Conservation (phyloP, 2,888 invertebrate genomes). For the Drosophila ezoana region DNA sequence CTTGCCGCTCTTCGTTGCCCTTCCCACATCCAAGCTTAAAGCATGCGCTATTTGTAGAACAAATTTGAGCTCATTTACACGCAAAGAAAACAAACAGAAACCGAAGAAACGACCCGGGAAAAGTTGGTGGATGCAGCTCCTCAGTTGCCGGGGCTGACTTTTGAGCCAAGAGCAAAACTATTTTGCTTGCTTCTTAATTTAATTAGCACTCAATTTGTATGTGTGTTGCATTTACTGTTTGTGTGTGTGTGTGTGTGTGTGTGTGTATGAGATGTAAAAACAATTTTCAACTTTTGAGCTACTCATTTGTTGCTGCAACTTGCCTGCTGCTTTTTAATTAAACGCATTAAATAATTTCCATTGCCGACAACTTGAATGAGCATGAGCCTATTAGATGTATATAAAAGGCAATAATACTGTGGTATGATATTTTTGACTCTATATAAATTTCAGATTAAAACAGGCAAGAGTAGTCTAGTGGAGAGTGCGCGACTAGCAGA, state of each 20-base stretch:
- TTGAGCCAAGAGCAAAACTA: constrained; percentile 64
- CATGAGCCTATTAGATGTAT: neutral
- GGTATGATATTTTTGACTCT: too few relatives aligned
- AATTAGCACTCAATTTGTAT: constrained; percentile 69
- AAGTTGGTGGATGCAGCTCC: constrained; percentile 40
- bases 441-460: too few relatives aligned
- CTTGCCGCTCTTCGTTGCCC: neutral
- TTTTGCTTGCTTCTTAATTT: constrained; percentile 70
- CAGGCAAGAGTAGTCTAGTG: too few relatives aligned
- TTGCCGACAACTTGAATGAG: constrained; percentile 16
- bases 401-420: too few relatives aligned
- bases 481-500: too few relatives aligned
- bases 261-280: constrained; percentile 34
- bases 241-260: constrained; percentile 20
- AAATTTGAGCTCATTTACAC: constrained; percentile 79
- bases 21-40: constrained; percentile 12
- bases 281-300: constrained; percentile 52
- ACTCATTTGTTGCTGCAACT: constrained; percentile 48
- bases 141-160: constrained; percentile 52
- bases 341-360: constrained; percentile 67
- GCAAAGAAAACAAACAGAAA: constrained; percentile 47
- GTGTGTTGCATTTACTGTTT: constrained; percentile 7
- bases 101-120: constrained; percentile 21
- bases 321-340: constrained; percentile 61
- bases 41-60: constrained; percentile 63